These are phyloP conservation scores for Fragum sueziense DNA, from an alignment of 2,888 invertebrate species.

Conservation along the genomic window DNA sequence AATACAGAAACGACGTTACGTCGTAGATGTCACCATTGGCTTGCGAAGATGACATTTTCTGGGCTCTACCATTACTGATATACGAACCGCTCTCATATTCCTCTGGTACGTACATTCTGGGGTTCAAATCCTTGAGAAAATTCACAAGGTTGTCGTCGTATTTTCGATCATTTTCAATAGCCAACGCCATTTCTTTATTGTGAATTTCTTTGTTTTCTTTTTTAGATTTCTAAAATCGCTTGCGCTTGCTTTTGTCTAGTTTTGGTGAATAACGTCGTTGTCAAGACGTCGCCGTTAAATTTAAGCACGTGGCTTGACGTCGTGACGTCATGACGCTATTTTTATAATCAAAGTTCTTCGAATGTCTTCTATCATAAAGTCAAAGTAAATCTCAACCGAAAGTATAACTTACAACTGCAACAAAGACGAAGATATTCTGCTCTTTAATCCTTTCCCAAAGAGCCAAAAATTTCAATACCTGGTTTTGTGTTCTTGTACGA, in stretches of 20 bases:
- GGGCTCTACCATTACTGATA: neutral
- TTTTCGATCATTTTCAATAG: neutral
- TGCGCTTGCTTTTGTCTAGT: neutral
- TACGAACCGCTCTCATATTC: neutral
- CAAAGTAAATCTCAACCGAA: too few species aligned
- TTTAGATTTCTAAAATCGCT: neutral
- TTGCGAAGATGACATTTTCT: too few species aligned
- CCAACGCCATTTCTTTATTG: neutral
- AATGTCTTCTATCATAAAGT: too few species aligned
- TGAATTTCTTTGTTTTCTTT: neutral
- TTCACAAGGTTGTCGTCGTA: neutral
- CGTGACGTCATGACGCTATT: neutral
- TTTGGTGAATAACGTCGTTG: neutral
- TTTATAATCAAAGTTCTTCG: too few species aligned
- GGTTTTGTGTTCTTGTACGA: too few species aligned
- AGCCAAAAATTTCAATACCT: too few species aligned
- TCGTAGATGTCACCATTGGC: too few species aligned
- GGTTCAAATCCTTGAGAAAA: neutral
- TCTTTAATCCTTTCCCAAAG: too few species aligned
- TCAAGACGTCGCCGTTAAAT: neutral
- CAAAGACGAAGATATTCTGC: too few species aligned
- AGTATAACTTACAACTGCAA: too few species aligned
- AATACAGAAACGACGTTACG: too few species aligned
- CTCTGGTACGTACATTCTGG: slow-evolving; percentile 8
- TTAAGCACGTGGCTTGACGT: neutral